Evolutionary conservation across 2,113 vertebrate genomes (phyloP), one percentile per base, ranked within the genome.

Genomic region (Grantiella picta): DNA sequence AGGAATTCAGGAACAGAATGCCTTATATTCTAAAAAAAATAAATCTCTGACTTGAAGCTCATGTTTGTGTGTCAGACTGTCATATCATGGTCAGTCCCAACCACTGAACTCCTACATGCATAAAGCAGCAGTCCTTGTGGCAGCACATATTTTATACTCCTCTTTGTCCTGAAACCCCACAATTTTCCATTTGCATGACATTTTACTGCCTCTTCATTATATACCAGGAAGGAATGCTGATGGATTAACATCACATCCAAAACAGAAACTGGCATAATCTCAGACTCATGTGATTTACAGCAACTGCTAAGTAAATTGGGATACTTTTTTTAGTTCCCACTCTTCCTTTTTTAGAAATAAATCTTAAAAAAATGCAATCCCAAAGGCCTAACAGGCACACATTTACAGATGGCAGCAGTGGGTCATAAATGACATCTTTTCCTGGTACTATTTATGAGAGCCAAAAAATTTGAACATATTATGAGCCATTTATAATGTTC

Each of bases 401-500:
- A 82, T 86, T 90, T 93, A 91, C 86, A 93, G 91, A 92, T 90
- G 86, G 83, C 76, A 87, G 47, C 75, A 92, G 83, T 14, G 85
- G 94, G 89, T 95, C 92, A 89, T 93, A 86, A 91, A 91, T 65
- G 69, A 80, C 53, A 86, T 90, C 57, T 95, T 92, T 86, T 66
- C 65, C 31, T 72, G 63, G 50, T 92, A 79, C 91, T 95, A 92
- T 96, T 97, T 96, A 94, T 29, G 80, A 79, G 15, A 92, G 80
- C 73, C 90, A 96, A 95, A 96, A 84, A 88, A 89, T 31, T 42
- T 50, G 35, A 84, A 71, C 79, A 63, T 45, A 70, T 89, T 66
- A 49, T 25, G 87, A 91, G 61, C 91, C 77, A 69, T 96, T 97
- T 95, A 94, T 84, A 97, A 90, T 12, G 76, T 49, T 92, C 69